These are phyloP conservation scores for Plotosus lineatus DNA, from an alignment of 2,113 vertebrate genomes.

Conservation along the genomic window DNA sequence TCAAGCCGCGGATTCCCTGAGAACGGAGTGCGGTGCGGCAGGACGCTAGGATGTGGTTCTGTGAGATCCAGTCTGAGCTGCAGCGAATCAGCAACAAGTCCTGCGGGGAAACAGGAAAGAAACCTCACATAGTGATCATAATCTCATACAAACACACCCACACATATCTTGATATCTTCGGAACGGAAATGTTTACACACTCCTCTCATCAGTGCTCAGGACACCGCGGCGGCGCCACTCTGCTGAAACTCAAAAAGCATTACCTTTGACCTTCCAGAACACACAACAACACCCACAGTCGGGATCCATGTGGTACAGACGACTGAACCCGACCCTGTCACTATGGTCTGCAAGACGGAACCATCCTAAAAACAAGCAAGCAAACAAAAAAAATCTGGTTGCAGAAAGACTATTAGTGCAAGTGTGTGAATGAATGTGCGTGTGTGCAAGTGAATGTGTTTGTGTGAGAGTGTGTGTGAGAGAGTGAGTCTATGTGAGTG, in stretches of 20 bases:
- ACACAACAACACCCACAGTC: conserved; percentile 72
- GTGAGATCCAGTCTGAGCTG: conserved; percentile 75
- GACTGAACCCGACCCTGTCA: conserved; percentile 76
- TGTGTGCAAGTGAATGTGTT: no score
- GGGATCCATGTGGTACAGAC: conserved; percentile 75
- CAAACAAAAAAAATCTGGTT: no score
- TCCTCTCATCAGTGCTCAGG: conserved; percentile 66
- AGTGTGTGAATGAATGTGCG: no score
- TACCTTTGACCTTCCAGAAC: conserved; percentile 80
- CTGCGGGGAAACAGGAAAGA: conserved; percentile 52
- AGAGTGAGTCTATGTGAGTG: no score
- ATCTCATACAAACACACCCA: neutral
- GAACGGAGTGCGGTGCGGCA: conserved; percentile 75
- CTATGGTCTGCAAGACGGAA: conserved; percentile 75
- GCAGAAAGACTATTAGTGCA: no score
- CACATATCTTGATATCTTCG: neutral
- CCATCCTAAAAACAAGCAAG: conserved; percentile 70
- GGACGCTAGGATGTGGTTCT: conserved; percentile 75
- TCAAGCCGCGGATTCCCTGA: conserved; percentile 76
- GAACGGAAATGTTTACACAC: neutral
- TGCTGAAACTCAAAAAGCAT: conserved; percentile 63
- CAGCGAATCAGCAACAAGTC: conserved; percentile 77
- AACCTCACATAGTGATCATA: neutral
- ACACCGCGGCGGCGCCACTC: conserved; percentile 49
- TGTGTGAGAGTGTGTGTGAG: no score